Conservation (phyloP, 1,140 invertebrate genomes). For the Musca domestica region DNA sequence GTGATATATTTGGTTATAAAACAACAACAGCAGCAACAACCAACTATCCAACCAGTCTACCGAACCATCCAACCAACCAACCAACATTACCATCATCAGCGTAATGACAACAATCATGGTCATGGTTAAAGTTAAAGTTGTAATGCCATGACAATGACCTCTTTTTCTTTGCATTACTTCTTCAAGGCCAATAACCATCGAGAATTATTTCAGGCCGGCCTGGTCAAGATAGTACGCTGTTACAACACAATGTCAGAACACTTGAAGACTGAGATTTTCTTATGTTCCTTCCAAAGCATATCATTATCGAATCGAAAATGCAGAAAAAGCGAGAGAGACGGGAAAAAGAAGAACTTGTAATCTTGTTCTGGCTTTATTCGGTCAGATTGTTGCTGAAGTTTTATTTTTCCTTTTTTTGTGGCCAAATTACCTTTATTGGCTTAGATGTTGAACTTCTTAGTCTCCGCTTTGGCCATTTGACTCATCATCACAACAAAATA, state of each 20-base stretch:
- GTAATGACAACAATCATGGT: too few relatives aligned
- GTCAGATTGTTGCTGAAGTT: too few relatives aligned
- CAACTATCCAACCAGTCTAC: too few relatives aligned
- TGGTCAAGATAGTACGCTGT: neutral
- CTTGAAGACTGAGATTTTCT: slow-evolving; percentile 12
- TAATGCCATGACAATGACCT: slow-evolving; percentile 21
- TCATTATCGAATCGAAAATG: neutral
- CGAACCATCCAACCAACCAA: too few relatives aligned
- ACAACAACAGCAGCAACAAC: neutral
- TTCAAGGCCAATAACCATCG: slow-evolving; percentile 14
- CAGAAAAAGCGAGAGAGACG: neutral
- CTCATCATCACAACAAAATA: neutral
- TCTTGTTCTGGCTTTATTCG: neutral
- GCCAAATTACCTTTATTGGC: slow-evolving; percentile 19
- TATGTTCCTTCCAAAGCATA: neutral
- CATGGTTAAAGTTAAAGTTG: neutral
- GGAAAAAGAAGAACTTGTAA: too few relatives aligned
- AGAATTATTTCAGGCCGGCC: neutral
- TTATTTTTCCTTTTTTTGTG: neutral
- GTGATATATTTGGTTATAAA: neutral
- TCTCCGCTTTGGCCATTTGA: neutral
- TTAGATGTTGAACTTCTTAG: slow-evolving; percentile 10
- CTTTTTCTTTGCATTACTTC: slow-evolving; percentile 14
- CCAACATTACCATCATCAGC: too few relatives aligned
- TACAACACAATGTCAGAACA: too few relatives aligned